Evolutionary conservation across 2,113 vertebrate species (phyloP).

Genomic region (Scophthalmus maximus): DNA sequence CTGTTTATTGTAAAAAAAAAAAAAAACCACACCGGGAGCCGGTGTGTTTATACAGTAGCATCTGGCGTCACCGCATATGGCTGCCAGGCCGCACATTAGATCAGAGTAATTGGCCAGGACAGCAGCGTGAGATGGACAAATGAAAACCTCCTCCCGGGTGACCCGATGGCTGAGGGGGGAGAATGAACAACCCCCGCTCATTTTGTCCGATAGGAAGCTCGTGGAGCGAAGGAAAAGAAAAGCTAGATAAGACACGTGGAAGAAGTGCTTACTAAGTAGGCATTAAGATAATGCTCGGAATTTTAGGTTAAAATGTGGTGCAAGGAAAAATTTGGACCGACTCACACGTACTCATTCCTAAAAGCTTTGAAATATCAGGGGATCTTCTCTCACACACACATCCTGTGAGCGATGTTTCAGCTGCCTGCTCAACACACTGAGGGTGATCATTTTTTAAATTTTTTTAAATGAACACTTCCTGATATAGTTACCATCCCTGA

Average conservation of each 20-base stretch:
- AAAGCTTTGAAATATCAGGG: too few species aligned
- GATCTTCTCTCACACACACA: background rate
- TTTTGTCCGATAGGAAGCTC: constrained; percentile 26
- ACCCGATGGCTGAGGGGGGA: constrained; percentile 61
- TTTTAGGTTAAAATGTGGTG: background rate
- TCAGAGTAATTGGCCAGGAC: constrained; percentile 68
- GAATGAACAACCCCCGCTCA: constrained; percentile 45
- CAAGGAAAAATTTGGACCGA: background rate
- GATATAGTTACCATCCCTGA: too few species aligned
- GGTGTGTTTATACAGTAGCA: constrained; percentile 66
- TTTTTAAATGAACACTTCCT: too few species aligned
- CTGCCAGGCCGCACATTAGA: constrained; percentile 72
- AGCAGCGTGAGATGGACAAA: constrained; percentile 75
- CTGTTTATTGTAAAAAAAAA: constrained; percentile 75
- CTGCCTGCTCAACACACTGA: too few species aligned
- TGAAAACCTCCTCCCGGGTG: constrained; percentile 69
- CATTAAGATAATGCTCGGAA: background rate
- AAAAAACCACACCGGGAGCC: constrained; percentile 61
- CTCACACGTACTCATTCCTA: background rate
- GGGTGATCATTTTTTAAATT: too few species aligned
- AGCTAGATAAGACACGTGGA: background rate
- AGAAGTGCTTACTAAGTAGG: background rate
- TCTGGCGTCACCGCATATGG: constrained; percentile 68
- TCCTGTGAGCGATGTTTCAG: too few species aligned
- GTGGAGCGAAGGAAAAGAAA: background rate